Evolutionary conservation across 2,797 vertebrate species (phyloP), one percentile per base, ranked within the genome.

Genomic region (Phaenicophaeus curvirostris): DNA sequence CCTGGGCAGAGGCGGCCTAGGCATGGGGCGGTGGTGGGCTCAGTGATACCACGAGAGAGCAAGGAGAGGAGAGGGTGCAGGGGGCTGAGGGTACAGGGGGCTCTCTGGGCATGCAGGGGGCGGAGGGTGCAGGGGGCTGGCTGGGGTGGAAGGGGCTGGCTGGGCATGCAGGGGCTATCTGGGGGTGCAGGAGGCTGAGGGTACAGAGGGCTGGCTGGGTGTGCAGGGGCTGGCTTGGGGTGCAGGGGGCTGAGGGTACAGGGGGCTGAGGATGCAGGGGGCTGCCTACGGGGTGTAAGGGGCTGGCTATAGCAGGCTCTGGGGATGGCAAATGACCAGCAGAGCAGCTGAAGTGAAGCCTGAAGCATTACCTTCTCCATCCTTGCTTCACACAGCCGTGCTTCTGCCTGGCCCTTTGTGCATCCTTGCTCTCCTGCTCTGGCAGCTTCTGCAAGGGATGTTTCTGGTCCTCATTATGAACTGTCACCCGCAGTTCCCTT

Each of bases 1-100:
- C 23, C 21, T 1, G 44, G 44, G 44, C 19, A 61, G 73, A 53
- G 58, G 25, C 58, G 33, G 46, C 53, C 46, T 18, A 55, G 54
- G 55, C 5, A 3, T 18, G 16, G 0, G 1, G n/a, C 3, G 1
- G 11, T 0, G 0, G 12, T 0, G 4, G 28, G 42, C 19, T 57
- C 14, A 3, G 24, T 65, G n/a, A 46, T 30, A 4, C 41, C 23
- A 6, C 2, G 1, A 27, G 28, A 61, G 28, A 6, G 41, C 66
- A 55, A 54, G 19, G 51, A 31, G 59, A 33, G 48, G 59, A 67
- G n/a, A 25, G 35, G 24, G 9, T 61, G 71, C 30, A 62, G 28
- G 11, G 48, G 50, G 9, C 48, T 8, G 23, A n/a, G 33, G 4
- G 42, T 30, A 33, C 77, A 13, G 39, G 31, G 46, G 46, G 18